A percentile compares a stretch with the other conserved stretches of the same genome.
phyloP scores from a whole-genome alignment of 1,140 invertebrate species.

The Polypedilum pembai region DNA sequence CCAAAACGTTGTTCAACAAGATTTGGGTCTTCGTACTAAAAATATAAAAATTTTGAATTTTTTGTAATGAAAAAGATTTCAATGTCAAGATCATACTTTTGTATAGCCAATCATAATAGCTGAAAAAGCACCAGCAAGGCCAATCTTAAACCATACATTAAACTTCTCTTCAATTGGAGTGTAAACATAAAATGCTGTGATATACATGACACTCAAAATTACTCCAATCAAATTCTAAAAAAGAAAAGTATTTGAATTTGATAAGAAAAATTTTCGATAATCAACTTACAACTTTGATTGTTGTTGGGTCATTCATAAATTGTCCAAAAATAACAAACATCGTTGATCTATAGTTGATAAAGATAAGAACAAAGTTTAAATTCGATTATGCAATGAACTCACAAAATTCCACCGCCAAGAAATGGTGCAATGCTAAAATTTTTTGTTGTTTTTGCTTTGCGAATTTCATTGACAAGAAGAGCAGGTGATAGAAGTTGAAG shows the following conservation, averaged over 20 bases:
- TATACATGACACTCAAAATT: slow-evolving; percentile 56
- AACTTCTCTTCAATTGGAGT: slow-evolving; percentile 48
- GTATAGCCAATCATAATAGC: slow-evolving; percentile 54
- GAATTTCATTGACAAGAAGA: slow-evolving; percentile 61
- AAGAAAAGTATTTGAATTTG: not conserved
- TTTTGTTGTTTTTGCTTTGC: slow-evolving; percentile 54
- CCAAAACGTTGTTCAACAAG: slow-evolving; percentile 61
- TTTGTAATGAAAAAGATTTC: not conserved
- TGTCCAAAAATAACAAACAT: slow-evolving; percentile 63
- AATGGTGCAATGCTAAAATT: slow-evolving; percentile 59
- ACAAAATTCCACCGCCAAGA: slow-evolving; percentile 66
- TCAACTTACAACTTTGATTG: slow-evolving; percentile 52
- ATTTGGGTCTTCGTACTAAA: slow-evolving; percentile 50
- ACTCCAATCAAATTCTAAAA: slow-evolving; percentile 57
- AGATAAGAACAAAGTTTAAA: slow-evolving; percentile 30
- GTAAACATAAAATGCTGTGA: slow-evolving; percentile 57
- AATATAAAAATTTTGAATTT: not conserved
- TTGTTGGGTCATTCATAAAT: slow-evolving; percentile 59
- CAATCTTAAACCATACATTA: slow-evolving; percentile 49
- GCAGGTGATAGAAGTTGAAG: slow-evolving; percentile 57
- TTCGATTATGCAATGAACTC: slow-evolving; percentile 42
- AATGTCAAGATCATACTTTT: slow-evolving; percentile 29
- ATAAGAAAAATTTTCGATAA: not conserved
- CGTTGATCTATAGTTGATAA: slow-evolving; percentile 49
- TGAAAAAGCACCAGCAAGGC: slow-evolving; percentile 48